A percentile compares a stretch with the other conserved stretches of the same genome.
phyloP scores from a whole-genome alignment of 2,888 invertebrate species.

The Dryobotodes eremita region DNA sequence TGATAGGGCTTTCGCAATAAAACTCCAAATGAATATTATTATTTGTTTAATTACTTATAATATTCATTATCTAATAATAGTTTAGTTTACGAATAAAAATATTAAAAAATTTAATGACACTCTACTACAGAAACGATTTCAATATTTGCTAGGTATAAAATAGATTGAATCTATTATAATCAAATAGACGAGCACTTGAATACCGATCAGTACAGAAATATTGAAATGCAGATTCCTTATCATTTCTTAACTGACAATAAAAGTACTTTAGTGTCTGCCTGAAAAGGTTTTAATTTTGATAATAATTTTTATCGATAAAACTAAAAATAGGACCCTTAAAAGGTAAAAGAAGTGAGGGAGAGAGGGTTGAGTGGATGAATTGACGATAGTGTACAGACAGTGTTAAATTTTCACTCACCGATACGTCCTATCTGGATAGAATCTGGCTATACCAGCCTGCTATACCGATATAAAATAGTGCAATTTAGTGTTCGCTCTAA shows the following conservation, averaged over 20 bases:
- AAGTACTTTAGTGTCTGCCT: neutral
- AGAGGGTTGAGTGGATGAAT: neutral
- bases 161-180: constrained; percentile 14
- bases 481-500: too few relatives aligned
- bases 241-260: constrained; percentile 6
- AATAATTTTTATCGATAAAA: constrained; percentile 7
- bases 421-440: too few relatives aligned
- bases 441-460: too few relatives aligned
- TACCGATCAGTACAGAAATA: constrained; percentile 15
- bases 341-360: too few relatives aligned
- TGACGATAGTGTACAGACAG: neutral
- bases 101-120: neutral
- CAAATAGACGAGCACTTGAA: neutral
- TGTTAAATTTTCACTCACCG: neutral
- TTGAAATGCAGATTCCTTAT: constrained; percentile 6
- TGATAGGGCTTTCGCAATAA: neutral
- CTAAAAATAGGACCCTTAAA: too few relatives aligned
- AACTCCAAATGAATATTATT: neutral
- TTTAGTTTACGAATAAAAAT: neutral
- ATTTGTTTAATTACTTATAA: neutral
- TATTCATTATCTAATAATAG: too few relatives aligned
- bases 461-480: too few relatives aligned
- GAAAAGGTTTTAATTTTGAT: constrained; percentile 20
- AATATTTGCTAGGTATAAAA: constrained; percentile 7
- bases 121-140: neutral